phyloP scores from a whole-genome alignment of 2,113 vertebrate species.

The Rhagologus leucostigma region DNA sequence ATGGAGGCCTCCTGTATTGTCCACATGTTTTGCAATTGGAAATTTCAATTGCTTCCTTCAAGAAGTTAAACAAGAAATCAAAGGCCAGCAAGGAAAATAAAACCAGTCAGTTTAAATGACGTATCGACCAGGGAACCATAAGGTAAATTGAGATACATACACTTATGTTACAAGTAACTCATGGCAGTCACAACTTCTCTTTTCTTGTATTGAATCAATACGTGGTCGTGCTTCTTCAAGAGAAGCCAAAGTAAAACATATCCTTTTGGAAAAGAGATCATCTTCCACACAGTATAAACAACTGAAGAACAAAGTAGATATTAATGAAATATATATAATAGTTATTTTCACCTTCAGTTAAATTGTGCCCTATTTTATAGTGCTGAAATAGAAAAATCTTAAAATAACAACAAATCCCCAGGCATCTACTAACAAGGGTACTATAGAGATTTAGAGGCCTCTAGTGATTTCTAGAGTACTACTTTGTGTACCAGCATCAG shows the following conservation, averaged over 20 bases:
- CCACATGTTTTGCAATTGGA: not conserved
- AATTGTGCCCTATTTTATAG: constrained; percentile 28
- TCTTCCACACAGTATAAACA: not conserved
- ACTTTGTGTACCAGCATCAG: not conserved
- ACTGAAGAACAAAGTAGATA: not conserved
- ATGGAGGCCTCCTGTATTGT: not conserved
- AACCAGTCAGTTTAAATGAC: constrained; percentile 39
- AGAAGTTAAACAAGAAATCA: constrained; percentile 47
- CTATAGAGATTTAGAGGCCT: constrained; percentile 34
- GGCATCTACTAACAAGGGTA: constrained; percentile 14
- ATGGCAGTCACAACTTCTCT: not conserved
- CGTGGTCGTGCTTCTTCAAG: not conserved
- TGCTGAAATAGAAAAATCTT: constrained; percentile 40
- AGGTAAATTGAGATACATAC: constrained; percentile 34
- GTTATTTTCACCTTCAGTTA: constrained; percentile 40
- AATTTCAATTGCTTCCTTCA: not conserved
- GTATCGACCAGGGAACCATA: constrained; percentile 16
- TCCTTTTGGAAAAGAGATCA: not conserved
- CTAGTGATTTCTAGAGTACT: not conserved
- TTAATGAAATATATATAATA: constrained; percentile 27
- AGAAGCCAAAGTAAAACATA: not conserved
- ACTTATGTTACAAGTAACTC: not conserved
- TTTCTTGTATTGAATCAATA: not conserved
- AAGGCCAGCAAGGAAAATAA: constrained; percentile 45
- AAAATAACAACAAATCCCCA: constrained; percentile 51